phyloP scores from a whole-genome alignment of 2,113 vertebrate genomes.

The Cephalopholis sonnerati region DNA sequence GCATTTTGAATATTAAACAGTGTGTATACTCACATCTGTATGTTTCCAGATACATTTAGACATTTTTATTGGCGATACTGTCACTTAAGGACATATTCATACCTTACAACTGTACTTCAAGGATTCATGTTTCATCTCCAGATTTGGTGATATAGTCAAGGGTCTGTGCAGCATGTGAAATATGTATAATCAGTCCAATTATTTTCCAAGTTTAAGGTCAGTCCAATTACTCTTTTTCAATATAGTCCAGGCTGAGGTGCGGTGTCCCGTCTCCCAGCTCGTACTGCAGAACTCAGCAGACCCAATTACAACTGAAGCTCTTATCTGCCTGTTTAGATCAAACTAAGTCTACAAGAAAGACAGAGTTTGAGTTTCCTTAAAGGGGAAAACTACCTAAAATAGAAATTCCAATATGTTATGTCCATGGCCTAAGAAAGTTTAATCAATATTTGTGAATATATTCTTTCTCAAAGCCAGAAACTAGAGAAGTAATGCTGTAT shows the following conservation, averaged over 20 bases:
- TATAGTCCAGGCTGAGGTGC: conserved; percentile 4
- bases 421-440: too few relatives aligned
- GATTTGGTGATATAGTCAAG: neutral
- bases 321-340: conserved; percentile 17
- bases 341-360: neutral
- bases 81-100: neutral
- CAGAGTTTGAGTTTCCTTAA: neutral
- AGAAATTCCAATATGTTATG: too few relatives aligned
- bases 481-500: too few relatives aligned
- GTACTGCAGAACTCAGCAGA: conserved; percentile 5
- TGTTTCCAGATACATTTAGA: neutral
- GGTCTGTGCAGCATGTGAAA: conserved; percentile 14
- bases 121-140: conserved; percentile 1
- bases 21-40: neutral
- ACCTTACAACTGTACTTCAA: conserved; percentile 6
- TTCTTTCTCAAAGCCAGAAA: too few relatives aligned
- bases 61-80: neutral
- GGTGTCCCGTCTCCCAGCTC: neutral
- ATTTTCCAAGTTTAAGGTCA: conserved; percentile 46
- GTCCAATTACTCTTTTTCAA: conserved; percentile 33
- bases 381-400: too few relatives aligned
- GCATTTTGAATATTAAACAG: neutral
- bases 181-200: conserved; percentile 28
- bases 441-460: too few relatives aligned
- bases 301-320: neutral